Base-by-base conservation (phyloP, 1,140 invertebrate species). In the Eueides isabella region DNA sequence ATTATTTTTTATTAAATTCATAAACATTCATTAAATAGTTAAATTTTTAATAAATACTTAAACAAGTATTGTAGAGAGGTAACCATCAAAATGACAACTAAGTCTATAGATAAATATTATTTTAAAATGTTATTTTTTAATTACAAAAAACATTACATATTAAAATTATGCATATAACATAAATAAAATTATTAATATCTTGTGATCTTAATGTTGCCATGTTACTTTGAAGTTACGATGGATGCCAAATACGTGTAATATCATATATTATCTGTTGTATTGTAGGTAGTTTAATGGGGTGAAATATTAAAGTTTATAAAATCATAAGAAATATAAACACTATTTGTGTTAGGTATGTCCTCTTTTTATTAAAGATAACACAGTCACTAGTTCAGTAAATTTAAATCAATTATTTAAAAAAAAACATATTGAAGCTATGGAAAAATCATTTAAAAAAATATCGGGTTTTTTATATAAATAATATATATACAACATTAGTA, bases 141-240 rank as follows among this genome's bases (percentile, higher is more conserved):
- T 44, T 19, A 44, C n/a, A 44, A 38, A 11, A 11, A 0, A 44
- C 5, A 19, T 7, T 44, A 6, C 11, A 55, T 26, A 23, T 55
- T 23, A 12, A 14, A 11, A 14, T 26, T 55, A 11, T 23, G 11
- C 48, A 26, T 55, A 23, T 12, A 26, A 55, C 6, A 2, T 55
- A 55, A 55, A 12, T 23, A 26, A 55, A 55, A 7, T 23, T 55
- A 55, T 12, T 55, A 26, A 55, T 44, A n/a, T 44, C 19, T 71
- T 77, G 71, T 73, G 71, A 77, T 76, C 66, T 71, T 76, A 35
- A 68, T 55, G 65, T 76, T 77, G 76, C 76, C 76, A 77, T 77
- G 63, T 75, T 64, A 23, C 29, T 62, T 30, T 75, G 9, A 67
- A 67, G 64, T 77, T 68, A 76, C 63, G 33, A 41, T 70, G 75